A percentile compares a stretch with the other conserved stretches of the same genome.
Evolutionary conservation across 2,888 invertebrate genomes (phyloP).

Genomic region (Ptychoptera albimana): DNA sequence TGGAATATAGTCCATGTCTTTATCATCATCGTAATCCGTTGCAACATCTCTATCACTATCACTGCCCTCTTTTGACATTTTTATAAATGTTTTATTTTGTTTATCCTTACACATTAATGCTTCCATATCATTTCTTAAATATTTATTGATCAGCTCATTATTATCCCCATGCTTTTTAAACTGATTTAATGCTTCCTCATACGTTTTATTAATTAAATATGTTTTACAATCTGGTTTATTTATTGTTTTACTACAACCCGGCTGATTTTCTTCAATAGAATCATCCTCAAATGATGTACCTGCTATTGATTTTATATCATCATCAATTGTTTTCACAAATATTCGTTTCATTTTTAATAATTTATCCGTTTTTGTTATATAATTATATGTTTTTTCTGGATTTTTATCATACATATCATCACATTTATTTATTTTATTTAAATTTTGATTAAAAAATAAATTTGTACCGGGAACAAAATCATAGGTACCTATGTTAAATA

Average conservation of each 20-base stretch:
- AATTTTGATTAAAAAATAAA: constrained; percentile 52
- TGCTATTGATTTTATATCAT: constrained; percentile 17
- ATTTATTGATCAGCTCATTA: constrained; percentile 6
- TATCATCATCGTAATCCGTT: background rate
- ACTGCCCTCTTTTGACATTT: background rate
- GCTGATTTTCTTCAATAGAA: background rate
- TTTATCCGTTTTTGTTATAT: constrained; percentile 47
- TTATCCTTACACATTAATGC: background rate
- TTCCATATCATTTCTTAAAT: background rate
- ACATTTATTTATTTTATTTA: constrained; percentile 24
- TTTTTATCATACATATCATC: constrained; percentile 41
- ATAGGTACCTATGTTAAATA: constrained; percentile 40
- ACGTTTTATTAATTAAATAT: constrained; percentile 18
- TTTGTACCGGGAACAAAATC: constrained; percentile 54
- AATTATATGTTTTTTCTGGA: constrained; percentile 40
- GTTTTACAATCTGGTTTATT: constrained; percentile 9
- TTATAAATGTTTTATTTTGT: background rate
- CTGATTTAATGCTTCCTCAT: constrained; percentile 22
- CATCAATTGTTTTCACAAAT: constrained; percentile 35
- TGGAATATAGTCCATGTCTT: constrained; percentile 1
- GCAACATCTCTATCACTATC: background rate
- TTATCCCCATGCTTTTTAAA: constrained; percentile 14
- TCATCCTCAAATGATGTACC: constrained; percentile 6
- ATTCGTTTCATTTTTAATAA: constrained; percentile 48
- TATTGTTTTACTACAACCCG: constrained; percentile 3